These are phyloP conservation scores for Drosophila longiperda DNA, from an alignment of 2,888 invertebrate genomes.

Conservation along the genomic window DNA sequence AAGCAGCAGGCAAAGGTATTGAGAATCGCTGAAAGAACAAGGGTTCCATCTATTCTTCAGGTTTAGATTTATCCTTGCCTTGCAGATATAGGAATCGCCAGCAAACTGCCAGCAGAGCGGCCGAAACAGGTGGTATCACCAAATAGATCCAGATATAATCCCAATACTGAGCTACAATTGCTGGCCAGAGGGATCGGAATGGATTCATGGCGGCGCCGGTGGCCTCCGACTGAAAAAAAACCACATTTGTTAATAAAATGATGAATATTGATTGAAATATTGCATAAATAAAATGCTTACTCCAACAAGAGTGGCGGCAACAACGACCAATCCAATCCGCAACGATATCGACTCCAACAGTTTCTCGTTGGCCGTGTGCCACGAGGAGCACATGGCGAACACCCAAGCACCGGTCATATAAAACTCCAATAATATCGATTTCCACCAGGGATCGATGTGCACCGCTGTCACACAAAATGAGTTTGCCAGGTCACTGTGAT, in stretches of 20 bases:
- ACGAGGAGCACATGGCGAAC: slow-evolving; percentile 51
- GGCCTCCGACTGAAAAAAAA: slow-evolving; percentile 1
- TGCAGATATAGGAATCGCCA: slow-evolving; percentile 46
- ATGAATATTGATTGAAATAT: neutral
- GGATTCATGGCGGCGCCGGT: slow-evolving; percentile 53
- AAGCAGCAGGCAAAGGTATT: neutral
- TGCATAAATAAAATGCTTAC: slow-evolving; percentile 26
- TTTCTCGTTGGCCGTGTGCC: slow-evolving; percentile 36
- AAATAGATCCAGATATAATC: slow-evolving; percentile 14
- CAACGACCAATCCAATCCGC: slow-evolving; percentile 45
- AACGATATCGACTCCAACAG: slow-evolving; percentile 37
- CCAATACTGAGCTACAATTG: neutral
- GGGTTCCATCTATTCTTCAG: slow-evolving; percentile 3
- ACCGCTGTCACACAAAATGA: slow-evolving; percentile 2
- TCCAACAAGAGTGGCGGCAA: slow-evolving; percentile 13
- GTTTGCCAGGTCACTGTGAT: fast-evolving
- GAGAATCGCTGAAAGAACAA: neutral
- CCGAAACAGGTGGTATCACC: slow-evolving; percentile 14
- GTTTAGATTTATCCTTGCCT: neutral
- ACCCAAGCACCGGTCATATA: slow-evolving; percentile 46
- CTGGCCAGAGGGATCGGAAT: slow-evolving; percentile 47
- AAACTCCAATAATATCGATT: slow-evolving; percentile 27
- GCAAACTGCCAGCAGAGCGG: neutral
- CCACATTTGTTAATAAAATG: neutral
- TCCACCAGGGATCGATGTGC: slow-evolving; percentile 6